A percentile compares a stretch with the other conserved stretches of the same genome.
These are phyloP conservation scores for Pollachius pollachius DNA, from an alignment of 2,113 vertebrate species.

Conservation along the genomic window DNA sequence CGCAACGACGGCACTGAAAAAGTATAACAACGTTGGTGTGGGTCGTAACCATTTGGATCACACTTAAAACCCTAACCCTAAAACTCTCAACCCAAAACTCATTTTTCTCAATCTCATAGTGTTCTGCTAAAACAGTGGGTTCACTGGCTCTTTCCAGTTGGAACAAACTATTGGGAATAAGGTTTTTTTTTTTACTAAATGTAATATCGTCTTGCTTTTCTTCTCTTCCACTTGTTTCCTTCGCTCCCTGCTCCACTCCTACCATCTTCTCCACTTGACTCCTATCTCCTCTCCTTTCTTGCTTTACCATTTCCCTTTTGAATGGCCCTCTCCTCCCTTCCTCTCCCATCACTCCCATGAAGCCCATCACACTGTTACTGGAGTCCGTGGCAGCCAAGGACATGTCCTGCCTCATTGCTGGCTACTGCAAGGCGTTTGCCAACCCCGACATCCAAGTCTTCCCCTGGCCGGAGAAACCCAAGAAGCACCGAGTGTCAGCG, in stretches of 20 bases:
- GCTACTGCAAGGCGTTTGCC: conserved; percentile 87
- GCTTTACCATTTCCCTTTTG: neutral
- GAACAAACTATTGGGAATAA: too few relatives aligned
- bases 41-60: too few relatives aligned
- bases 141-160: too few relatives aligned
- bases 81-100: too few relatives aligned
- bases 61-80: too few relatives aligned
- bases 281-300: neutral
- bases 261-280: neutral
- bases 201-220: too few relatives aligned
- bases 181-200: too few relatives aligned
- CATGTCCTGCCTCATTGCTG: conserved; percentile 85
- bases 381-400: conserved; percentile 91
- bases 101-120: too few relatives aligned
- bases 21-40: too few relatives aligned
- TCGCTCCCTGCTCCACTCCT: neutral
- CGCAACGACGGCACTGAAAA: too few relatives aligned
- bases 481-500: conserved; percentile 81
- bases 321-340: conserved; percentile 6
- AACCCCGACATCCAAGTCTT: conserved; percentile 81
- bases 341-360: conserved; percentile 19
- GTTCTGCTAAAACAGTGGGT: too few relatives aligned
- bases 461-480: conserved; percentile 77
- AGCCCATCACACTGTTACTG: conserved; percentile 89
- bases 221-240: too few relatives aligned